Conservation (phyloP, 2,797 vertebrate species). For the Acanthornis magna region DNA sequence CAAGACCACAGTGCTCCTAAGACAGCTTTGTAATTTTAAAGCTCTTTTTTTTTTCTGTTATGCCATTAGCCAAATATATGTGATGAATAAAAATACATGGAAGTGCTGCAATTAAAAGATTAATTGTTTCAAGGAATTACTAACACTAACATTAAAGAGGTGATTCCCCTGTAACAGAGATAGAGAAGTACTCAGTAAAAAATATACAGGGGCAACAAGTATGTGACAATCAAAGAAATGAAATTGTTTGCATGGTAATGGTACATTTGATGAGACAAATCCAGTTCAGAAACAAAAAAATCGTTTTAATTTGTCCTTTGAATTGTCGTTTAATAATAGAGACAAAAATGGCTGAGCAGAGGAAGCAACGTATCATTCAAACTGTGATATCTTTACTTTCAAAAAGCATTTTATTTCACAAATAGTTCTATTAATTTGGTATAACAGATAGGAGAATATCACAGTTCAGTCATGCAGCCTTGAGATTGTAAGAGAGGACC, state of each 20-base stretch:
- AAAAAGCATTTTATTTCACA: neutral
- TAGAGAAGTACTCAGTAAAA: neutral
- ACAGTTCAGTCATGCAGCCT: neutral
- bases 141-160: neutral
- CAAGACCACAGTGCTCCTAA: neutral
- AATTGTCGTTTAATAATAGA: neutral
- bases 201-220: neutral
- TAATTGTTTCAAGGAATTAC: neutral
- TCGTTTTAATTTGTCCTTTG: neutral
- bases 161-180: neutral
- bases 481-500: neutral
- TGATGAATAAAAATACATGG: neutral
- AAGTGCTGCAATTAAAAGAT: neutral
- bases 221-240: neutral
- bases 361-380: neutral
- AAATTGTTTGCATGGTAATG: neutral
- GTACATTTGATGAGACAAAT: neutral
- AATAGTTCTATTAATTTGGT: neutral
- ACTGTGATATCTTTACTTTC: neutral
- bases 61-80: neutral
- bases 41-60: neutral
- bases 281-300: neutral
- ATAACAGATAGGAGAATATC: neutral
- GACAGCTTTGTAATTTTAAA: neutral
- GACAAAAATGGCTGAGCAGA: neutral